Base-by-base conservation (phyloP, 2,797 vertebrate species). In the Phalanger gymnotis region DNA sequence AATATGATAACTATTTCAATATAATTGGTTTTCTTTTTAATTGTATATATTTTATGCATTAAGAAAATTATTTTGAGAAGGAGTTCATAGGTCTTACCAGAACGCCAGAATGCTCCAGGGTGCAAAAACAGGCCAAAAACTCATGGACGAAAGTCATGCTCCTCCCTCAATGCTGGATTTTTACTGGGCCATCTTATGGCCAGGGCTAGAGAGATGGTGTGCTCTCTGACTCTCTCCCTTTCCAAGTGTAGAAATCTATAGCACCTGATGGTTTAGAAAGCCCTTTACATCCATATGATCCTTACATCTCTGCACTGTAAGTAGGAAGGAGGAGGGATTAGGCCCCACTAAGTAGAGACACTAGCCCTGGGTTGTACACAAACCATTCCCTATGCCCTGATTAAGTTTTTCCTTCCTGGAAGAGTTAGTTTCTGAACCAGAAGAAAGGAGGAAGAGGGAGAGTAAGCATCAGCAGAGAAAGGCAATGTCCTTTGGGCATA, bases 341-440 rank as follows among this genome's bases (percentile, higher is more conserved):
- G 94, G 93, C 81, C 95, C 40, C 87, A 22, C 47, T 94, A 91
- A 92, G 92, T 90, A 56, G 95, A 73, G 10, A 94, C 92, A 5
- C 91, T 87, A 30, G 95, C 96, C 95, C 92, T 31, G 92, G 95
- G 92, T 0, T 87, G 7, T 0, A 4, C 92, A 96, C 93, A 96
- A 94, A 94, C 94, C 28, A 0, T 12, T 92, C 93, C 95, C 96
- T 97, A 93, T 93, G 95, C 94, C 94, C 16, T 53, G 96, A 95
- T 3, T 22, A 90, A 95, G 95, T 73, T 30, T 27, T 93, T 93
- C 87, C 92, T 96, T 53, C 95, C 89, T 91, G 93, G 93, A 96
- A 96, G 92, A 95, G 95, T 34, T 92, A 96, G 90, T 57, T 54
- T 19, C 40, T 54, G 27, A 95, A 95, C 66, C 95, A 93, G 2